These are phyloP conservation scores for Clarias batrachus DNA, from an alignment of 2,113 vertebrate species.

Conservation along the genomic window DNA sequence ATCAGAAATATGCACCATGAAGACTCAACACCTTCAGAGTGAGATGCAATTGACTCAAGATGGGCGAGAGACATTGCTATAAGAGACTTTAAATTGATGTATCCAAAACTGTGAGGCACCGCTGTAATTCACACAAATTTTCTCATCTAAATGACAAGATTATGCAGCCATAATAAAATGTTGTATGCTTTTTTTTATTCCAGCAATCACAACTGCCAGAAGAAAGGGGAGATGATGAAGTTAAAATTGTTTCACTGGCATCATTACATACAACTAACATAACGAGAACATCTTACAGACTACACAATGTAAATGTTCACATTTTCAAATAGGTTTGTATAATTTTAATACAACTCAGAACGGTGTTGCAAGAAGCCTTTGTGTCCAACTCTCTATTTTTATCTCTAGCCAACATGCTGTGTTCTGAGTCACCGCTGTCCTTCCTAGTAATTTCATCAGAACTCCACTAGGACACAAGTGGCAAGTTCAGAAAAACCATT, in stretches of 20 bases:
- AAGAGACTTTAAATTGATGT: constrained; percentile 40
- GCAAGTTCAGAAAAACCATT: constrained; percentile 32
- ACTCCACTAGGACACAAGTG: constrained; percentile 13
- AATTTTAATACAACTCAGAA: constrained; percentile 7
- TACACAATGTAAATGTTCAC: neutral
- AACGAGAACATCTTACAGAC: neutral
- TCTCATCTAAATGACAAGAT: neutral
- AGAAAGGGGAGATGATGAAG: neutral
- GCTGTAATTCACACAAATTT: constrained; percentile 9
- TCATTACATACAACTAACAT: neutral
- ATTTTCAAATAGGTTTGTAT: neutral
- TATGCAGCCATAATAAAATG: neutral
- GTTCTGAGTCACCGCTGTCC: constrained; percentile 44
- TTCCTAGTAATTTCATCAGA: constrained; percentile 34
- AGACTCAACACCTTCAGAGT: constrained; percentile 36
- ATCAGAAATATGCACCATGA: constrained; percentile 48
- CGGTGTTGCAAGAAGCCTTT: neutral
- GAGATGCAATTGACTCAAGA: constrained; percentile 18
- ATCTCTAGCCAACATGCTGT: constrained; percentile 21
- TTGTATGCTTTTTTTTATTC: neutral
- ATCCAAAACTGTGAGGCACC: constrained; percentile 15
- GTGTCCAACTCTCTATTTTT: constrained; percentile 33
- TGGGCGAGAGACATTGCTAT: constrained; percentile 40
- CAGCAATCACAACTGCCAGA: neutral
- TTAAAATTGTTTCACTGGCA: neutral